These are phyloP conservation scores for Latrodectus geometricus DNA, from an alignment of 1,140 invertebrate species.

Conservation along the genomic window DNA sequence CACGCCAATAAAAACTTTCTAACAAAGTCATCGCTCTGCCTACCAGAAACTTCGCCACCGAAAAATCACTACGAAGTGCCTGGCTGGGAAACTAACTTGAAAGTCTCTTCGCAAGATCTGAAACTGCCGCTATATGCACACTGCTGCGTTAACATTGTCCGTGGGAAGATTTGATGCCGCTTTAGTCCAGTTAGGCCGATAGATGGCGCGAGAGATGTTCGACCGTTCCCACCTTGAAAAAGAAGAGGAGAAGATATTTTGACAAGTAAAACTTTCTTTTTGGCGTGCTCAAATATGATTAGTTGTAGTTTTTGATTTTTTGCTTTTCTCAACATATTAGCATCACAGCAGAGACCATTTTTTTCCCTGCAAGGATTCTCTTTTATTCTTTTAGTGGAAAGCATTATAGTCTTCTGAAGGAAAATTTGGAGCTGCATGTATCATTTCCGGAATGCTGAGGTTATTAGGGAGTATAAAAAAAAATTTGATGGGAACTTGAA, in stretches of 20 bases:
- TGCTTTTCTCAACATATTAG: conserved; percentile 9
- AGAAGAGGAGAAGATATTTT: conserved; percentile 28
- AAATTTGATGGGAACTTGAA: too few species aligned
- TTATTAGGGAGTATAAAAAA: neutral
- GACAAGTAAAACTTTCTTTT: conserved; percentile 42
- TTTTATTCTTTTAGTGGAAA: too few species aligned
- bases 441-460: neutral
- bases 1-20: neutral
- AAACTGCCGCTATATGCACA: conserved; percentile 45
- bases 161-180: conserved; percentile 21
- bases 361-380: neutral
- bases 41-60: neutral
- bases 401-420: too few species aligned
- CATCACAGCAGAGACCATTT: neutral
- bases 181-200: neutral
- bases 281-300: conserved; percentile 46
- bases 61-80: neutral
- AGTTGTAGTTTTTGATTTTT: conserved; percentile 30
- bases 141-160: conserved; percentile 53
- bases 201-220: conserved; percentile 43
- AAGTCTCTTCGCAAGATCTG: conserved; percentile 22
- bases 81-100: conserved; percentile 18
- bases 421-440: too few species aligned
- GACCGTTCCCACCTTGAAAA: conserved; percentile 46
- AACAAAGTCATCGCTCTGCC: neutral